Percentiles rank a stretch among this genome's conserved stretches.
Conservation (phyloP, 2,113 vertebrate species). For the Corvus hawaiiensis region DNA sequence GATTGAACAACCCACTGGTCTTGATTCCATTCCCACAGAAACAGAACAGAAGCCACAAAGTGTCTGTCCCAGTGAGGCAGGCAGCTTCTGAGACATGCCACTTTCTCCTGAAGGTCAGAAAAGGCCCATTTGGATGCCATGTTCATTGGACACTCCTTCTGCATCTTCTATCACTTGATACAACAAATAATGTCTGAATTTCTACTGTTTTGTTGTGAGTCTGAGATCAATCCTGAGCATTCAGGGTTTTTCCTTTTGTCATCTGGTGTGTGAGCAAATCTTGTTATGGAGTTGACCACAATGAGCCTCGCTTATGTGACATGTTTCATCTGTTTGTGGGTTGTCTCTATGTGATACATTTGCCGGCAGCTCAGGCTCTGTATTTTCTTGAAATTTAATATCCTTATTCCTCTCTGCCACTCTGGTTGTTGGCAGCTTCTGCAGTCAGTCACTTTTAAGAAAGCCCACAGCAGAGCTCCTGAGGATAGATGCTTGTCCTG, state of each 20-base stretch:
- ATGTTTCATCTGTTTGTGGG: neutral
- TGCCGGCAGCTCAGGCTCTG: neutral
- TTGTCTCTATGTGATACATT: neutral
- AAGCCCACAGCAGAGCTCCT: neutral
- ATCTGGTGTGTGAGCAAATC: neutral
- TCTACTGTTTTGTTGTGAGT: neutral
- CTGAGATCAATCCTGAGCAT: neutral
- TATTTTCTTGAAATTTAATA: neutral
- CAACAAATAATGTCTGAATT: neutral
- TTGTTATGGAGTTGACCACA: neutral
- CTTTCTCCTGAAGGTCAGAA: neutral
- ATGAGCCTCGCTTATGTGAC: neutral
- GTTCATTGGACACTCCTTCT: neutral
- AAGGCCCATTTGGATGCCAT: neutral
- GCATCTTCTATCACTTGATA: neutral
- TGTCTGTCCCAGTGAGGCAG: neutral
- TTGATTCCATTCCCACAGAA: neutral
- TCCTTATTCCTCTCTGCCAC: neutral
- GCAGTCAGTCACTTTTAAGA: neutral
- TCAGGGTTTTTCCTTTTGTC: neutral
- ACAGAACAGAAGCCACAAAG: neutral
- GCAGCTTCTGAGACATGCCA: neutral
- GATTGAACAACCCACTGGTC: neutral
- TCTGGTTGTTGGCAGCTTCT: neutral
- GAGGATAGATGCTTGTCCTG: neutral